Base-by-base conservation (phyloP, 2,113 vertebrate species). In the Podiceps cristatus region DNA sequence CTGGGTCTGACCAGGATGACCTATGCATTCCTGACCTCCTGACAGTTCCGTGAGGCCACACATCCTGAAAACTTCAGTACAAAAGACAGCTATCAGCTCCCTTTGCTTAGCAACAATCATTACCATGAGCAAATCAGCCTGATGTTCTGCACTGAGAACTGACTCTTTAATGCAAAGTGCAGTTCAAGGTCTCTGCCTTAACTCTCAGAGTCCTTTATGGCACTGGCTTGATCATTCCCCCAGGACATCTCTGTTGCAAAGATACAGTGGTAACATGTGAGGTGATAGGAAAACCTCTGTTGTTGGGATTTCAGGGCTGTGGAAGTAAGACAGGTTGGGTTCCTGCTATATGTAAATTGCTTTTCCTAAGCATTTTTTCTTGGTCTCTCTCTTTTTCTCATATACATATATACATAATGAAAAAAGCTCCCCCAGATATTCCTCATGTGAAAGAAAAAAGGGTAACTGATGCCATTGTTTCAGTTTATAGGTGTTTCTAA, bases 101-200 rank as follows among this genome's bases (percentile, higher is more conserved):
- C 78, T 75, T 69, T 55, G 33, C 90, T 93, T 69, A 96, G 88
- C 92, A 94, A 77, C 90, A 17, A 20, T 29, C 93, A 67, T 66
- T 85, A 49, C 62, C 29, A 29, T 69, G 64, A 95, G 96, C 87
- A 35, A 87, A 62, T 45, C 93, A 58, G 92, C 66, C 90, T 16
- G 24, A 15, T 24, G 86, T 64, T 80, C 85, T 76, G 85, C 50
- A 5, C 90, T 6, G 42, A 78, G 91, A 56, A 15, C 68, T 49
- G 10, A 31, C 12, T 88, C 40, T n/a, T 27, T 55, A 69, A 60
- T 37, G 63, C 60, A 94, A 68, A 79, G 71, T 9, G 67, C 93
- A 76, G 88, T 50, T 92, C 93, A 95, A 95, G 92, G 85, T 90
- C 93, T 96, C 95, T 90, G 90, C 50, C 74, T 88, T 8, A 49